Base-by-base conservation (phyloP, 1,140 invertebrate genomes). In the Bombus cullumanus region DNA sequence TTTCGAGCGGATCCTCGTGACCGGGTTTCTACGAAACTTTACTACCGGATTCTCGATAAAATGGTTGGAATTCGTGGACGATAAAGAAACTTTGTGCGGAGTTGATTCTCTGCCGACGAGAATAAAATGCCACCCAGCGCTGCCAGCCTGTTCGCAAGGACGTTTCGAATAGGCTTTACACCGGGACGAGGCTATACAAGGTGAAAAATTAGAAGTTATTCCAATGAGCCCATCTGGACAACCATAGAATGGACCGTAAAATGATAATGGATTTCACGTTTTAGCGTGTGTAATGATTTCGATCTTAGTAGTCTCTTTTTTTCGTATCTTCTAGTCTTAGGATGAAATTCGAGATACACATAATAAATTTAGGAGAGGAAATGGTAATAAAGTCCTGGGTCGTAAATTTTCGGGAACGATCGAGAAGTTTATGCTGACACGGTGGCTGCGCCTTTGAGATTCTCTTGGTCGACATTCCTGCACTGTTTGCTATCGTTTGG, bases 1-100 rank as follows among this genome's bases (percentile, higher is more conserved):
- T 84, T 47, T 34, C 62, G 64, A 64, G 15, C 39, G 68, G 57
- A 64, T 83, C 88, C 81, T 59, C 80, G 53, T 66, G 84, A 66
- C 28, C 79, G 59, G 62, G 78, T 77, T 81, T 83, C 78, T 66
- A 25, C 64, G 77, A 86, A 87, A 89, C 83, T 89, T 83, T 86
- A 86, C 62, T 71, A 47, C 71, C 66, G 28, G 22, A 34, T 88
- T 47, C 72, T 28, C 85, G 77, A 69, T 73, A 68, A 86, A 89
- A 47, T 41, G n/a, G 76, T 25, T 72, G 77, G 76, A 80, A 85
- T 80, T 64, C 76, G 76, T 25, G 76, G 31, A 43, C 66, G 75
- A 62, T 69, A 71, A 72, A 73, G 83, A 80, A 80, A 62, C 57
- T 80, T 22, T 62, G 25, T 22, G 41, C 28, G 41, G 5, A 37